Conservation (phyloP, 2,888 invertebrate genomes). For the Danaus chrysippus region DNA sequence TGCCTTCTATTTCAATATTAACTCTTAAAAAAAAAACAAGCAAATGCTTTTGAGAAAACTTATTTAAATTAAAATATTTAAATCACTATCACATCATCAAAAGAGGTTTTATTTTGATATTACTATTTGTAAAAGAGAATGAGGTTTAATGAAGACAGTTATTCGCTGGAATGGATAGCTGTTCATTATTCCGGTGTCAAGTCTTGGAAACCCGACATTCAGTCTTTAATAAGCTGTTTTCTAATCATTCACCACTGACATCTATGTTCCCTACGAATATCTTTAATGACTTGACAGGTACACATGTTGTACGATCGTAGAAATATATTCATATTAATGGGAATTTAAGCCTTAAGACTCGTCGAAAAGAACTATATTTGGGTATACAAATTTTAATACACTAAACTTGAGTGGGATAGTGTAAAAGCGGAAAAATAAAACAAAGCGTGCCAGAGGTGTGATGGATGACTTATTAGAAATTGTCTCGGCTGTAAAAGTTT, state of each 20-base stretch:
- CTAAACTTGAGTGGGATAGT: constrained; percentile 23
- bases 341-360: constrained; percentile 11
- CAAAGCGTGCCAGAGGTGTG: constrained; percentile 28
- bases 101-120: too few species aligned
- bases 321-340: constrained; percentile 11
- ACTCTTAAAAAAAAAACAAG: too few species aligned
- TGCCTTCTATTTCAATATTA: too few species aligned
- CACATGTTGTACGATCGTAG: constrained; percentile 35
- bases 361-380: constrained; percentile 10
- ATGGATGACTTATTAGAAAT: constrained; percentile 30
- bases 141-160: not conserved
- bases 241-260: constrained; percentile 21
- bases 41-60: too few species aligned
- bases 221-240: constrained; percentile 30
- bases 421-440: constrained; percentile 24
- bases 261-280: constrained; percentile 18
- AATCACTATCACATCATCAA: too few species aligned
- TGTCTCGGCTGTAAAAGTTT: constrained; percentile 16
- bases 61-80: too few species aligned
- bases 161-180: not conserved
- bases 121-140: too few species aligned
- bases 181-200: not conserved
- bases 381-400: not conserved
- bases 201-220: constrained; percentile 13
- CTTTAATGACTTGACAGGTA: constrained; percentile 33